A percentile compares a stretch with the other conserved stretches of the same genome.
phyloP scores from a whole-genome alignment of 2,797 vertebrate species.

The Bradypodion ventrale region DNA sequence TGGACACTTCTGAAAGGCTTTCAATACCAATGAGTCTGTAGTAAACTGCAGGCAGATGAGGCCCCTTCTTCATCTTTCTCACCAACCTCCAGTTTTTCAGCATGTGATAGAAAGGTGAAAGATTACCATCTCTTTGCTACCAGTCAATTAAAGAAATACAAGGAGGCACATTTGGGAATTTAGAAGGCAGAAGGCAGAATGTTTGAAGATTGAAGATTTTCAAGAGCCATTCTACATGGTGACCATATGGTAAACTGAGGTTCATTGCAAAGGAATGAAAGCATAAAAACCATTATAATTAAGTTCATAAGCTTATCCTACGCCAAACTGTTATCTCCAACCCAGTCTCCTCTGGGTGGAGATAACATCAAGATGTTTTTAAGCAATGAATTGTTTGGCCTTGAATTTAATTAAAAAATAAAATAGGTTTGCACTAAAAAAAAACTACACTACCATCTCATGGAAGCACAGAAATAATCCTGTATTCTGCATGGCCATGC shows the following conservation, averaged over 20 bases:
- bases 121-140: neutral
- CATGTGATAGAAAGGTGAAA: neutral
- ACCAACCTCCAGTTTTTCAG: neutral
- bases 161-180: neutral
- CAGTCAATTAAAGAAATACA: neutral
- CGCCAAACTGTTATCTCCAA: no score
- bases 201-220: neutral
- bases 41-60: neutral
- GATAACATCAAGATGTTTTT: no score
- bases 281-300: neutral
- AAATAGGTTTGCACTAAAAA: no score
- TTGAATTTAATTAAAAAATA: no score
- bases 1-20: constrained; percentile 3
- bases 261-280: neutral
- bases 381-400: no score
- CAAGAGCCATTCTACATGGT: neutral
- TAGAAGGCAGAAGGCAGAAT: neutral
- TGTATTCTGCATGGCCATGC: no score
- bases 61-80: neutral
- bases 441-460: no score
- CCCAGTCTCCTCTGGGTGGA: no score
- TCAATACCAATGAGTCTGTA: neutral
- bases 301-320: no score
- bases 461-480: no score
- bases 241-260: neutral